Base-by-base conservation (phyloP, 1,140 invertebrate species). In the Cephus cinctus region DNA sequence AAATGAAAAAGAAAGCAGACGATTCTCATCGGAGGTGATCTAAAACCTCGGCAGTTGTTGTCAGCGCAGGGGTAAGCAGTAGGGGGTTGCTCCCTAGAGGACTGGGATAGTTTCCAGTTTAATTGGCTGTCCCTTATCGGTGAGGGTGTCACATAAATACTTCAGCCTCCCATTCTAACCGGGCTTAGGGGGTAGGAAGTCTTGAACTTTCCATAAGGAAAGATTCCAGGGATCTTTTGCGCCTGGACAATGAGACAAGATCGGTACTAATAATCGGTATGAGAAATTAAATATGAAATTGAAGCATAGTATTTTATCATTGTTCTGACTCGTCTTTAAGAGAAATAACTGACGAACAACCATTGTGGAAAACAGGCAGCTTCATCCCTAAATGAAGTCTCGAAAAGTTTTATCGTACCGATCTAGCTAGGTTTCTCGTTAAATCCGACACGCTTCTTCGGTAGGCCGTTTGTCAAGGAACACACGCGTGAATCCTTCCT, bases 91-190 rank as follows among this genome's bases (percentile, higher is more conserved):
- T 60, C 38, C 42, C 35, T 23, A 32, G n/a, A 40, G 30, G 39
- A 36, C 50, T 47, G 50, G 55, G 15, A 20, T 23, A 36, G 49
- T 62, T 59, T 62, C 38, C 50, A 55, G 30, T 63, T 63, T 63
- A 63, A 63, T 63, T 63, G 59, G 60, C 54, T 36, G 46, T 30
- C 56, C 31, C 47, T 58, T 63, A 63, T 62, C 61, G 57, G 31
- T 15, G 38, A 27, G 35, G 21, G 49, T 50, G 54, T 62, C 59
- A 50, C 61, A 63, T 63, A 63, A 63, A 63, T 62, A 63, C 36
- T 23, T 12, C 11, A 19, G 27, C 50, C 23, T 50, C 27, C 31
- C 22, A 31, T 41, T 30, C 6, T 21, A 21, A n/a, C n/a, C n/a
- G n/a, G n/a, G n/a, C n/a, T n/a, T n/a, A n/a, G n/a, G n/a, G n/a